Percentiles rank a stretch among this genome's conserved stretches.
These are phyloP conservation scores for Subacronicta megacephala DNA, from an alignment of 2,888 invertebrate species.

Conservation along the genomic window DNA sequence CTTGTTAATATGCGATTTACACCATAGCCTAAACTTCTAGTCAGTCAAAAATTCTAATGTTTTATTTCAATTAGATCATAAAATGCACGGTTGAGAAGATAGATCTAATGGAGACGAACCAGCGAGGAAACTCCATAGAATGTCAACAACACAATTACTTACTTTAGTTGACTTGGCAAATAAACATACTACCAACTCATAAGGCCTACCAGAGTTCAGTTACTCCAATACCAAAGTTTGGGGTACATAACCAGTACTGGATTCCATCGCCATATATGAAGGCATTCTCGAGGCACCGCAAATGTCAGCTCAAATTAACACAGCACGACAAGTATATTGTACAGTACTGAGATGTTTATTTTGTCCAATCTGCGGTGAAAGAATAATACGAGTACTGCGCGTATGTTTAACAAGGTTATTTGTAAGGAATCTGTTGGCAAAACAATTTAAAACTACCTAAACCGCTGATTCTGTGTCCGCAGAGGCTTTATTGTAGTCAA, in stretches of 20 bases:
- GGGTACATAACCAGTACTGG: constrained; percentile 32
- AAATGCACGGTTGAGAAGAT: too few relatives aligned
- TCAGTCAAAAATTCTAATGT: too few relatives aligned
- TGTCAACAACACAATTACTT: too few relatives aligned
- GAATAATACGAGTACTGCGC: background rate
- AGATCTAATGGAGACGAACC: too few relatives aligned
- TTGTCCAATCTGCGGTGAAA: background rate
- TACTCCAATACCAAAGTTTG: constrained; percentile 27
- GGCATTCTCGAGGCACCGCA: constrained; percentile 14
- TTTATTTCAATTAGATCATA: too few relatives aligned
- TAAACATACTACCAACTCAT: too few relatives aligned
- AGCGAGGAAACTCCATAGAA: too few relatives aligned
- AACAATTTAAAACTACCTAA: background rate
- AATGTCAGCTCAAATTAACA: constrained; percentile 50
- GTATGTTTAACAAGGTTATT: constrained; percentile 16
- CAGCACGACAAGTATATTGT: constrained; percentile 17
- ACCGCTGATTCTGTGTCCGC: background rate
- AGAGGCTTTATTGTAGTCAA: too few relatives aligned
- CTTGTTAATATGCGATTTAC: too few relatives aligned
- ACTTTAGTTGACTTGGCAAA: background rate
- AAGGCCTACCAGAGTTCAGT: constrained; percentile 22
- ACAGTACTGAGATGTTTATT: background rate
- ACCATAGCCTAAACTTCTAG: too few relatives aligned
- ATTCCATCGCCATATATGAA: constrained; percentile 37
- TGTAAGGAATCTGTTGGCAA: constrained; percentile 9